Evolutionary conservation across 2,888 invertebrate genomes (phyloP).

Genomic region (Selenia dentaria): DNA sequence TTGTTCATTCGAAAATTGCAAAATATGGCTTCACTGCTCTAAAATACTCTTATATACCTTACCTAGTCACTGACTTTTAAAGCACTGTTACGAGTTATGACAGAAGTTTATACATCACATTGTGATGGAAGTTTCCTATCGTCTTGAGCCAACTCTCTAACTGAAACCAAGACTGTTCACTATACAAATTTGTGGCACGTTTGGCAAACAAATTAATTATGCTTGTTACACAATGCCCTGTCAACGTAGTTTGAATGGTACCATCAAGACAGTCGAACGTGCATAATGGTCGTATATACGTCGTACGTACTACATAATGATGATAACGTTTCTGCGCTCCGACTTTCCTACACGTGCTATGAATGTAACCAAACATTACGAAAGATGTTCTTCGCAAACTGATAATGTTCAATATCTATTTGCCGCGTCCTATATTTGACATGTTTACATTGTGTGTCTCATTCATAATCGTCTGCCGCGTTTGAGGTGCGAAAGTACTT

Average conservation of each 20-base stretch:
- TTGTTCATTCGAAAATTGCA: no score
- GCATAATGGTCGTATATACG: slow-evolving; percentile 8
- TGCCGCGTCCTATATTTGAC: slow-evolving; percentile 30
- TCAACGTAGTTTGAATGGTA: slow-evolving; percentile 9
- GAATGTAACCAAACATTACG: slow-evolving; percentile 31
- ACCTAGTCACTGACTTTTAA: no score
- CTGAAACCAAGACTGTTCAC: slow-evolving; percentile 3
- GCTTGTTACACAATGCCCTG: slow-evolving; percentile 23
- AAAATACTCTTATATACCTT: no score
- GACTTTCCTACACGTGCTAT: slow-evolving; percentile 40
- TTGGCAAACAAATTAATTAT: slow-evolving; percentile 24
- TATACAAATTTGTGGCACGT: slow-evolving; percentile 11
- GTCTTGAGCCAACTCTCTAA: not conserved
- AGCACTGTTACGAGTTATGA: no score
- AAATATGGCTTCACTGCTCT: no score
- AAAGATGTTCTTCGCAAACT: slow-evolving; percentile 37
- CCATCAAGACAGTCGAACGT: slow-evolving; percentile 23
- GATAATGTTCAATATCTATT: slow-evolving; percentile 24
- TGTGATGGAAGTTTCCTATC: not conserved
- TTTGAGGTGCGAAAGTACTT: not conserved
- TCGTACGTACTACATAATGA: not conserved
- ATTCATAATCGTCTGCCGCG: slow-evolving; percentile 11
- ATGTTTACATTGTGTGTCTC: slow-evolving; percentile 11
- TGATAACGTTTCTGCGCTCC: slow-evolving; percentile 7
- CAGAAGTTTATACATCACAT: not conserved